phyloP scores from a whole-genome alignment of 1,140 invertebrate genomes.

The Lepidotrigona ventralis region DNA sequence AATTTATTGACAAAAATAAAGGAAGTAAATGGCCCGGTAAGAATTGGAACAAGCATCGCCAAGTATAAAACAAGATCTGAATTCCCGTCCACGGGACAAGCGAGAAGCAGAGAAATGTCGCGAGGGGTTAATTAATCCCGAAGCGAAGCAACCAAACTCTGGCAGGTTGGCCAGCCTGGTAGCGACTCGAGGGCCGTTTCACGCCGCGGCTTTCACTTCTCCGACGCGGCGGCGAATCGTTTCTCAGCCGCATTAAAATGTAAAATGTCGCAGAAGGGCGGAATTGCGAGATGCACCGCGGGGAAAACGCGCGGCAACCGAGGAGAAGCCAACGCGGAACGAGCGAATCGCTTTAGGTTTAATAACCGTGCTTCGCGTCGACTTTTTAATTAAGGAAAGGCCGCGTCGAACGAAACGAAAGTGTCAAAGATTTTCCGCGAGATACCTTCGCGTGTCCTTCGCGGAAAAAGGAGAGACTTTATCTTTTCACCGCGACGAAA shows the following conservation, averaged over 20 bases:
- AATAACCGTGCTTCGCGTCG: conserved; percentile 11
- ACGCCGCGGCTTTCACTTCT: not conserved
- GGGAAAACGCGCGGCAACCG: not conserved
- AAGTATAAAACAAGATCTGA: not conserved
- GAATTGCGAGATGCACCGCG: conserved; percentile 14
- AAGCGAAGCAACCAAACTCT: not conserved
- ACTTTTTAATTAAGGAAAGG: conserved; percentile 41
- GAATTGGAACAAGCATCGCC: no score
- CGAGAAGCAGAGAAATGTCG: not conserved
- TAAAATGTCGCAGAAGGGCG: conserved; percentile 5
- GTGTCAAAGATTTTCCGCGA: conserved; percentile 5
- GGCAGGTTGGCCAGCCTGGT: not conserved
- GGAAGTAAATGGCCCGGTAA: no score
- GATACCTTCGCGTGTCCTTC: not conserved
- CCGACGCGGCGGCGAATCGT: conserved; percentile 1
- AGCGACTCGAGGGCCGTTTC: conserved; percentile 5
- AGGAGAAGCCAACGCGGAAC: no score
- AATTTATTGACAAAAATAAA: no score
- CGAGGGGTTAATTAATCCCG: conserved; percentile 1
- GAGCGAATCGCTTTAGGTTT: conserved; percentile 26
- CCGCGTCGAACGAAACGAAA: not conserved
- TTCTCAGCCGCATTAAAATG: conserved; percentile 28
- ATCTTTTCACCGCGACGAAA: no score
- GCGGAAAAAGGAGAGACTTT: no score
- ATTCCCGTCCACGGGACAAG: not conserved